phyloP scores from a whole-genome alignment of 2,797 vertebrate species.

The Strix occidentalis region DNA sequence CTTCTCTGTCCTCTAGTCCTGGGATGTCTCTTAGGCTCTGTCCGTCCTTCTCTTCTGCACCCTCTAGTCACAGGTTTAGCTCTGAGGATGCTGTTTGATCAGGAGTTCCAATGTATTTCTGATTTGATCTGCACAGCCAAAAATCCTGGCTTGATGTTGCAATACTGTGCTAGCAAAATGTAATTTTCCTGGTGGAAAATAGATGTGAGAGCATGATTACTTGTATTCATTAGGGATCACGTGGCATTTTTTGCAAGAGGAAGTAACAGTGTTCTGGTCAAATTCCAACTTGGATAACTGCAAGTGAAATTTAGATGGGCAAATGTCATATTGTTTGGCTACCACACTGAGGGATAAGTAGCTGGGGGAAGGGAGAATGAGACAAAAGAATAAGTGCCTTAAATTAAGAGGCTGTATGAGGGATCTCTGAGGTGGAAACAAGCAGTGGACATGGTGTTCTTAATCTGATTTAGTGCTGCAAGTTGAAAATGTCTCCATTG shows the following conservation, averaged over 20 bases:
- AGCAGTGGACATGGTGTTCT: background rate
- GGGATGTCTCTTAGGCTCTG: background rate
- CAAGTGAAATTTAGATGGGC: background rate
- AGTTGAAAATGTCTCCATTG: background rate
- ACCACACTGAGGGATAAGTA: background rate
- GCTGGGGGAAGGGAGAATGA: background rate
- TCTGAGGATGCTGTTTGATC: background rate
- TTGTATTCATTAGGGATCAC: background rate
- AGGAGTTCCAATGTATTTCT: background rate
- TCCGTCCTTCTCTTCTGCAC: background rate
- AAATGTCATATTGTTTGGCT: background rate
- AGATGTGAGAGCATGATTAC: background rate
- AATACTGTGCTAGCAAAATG: background rate
- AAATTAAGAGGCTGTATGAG: background rate
- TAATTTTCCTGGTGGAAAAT: background rate
- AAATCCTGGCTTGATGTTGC: background rate
- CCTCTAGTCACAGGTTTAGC: background rate
- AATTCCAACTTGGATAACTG: conserved; percentile 16
- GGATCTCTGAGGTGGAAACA: background rate
- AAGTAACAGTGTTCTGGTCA: conserved; percentile 16
- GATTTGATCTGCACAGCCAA: background rate
- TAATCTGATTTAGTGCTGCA: background rate
- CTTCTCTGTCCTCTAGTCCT: background rate
- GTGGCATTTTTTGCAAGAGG: background rate
- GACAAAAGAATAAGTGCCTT: background rate